Base-by-base conservation (phyloP, 2,888 invertebrate species). In the Drosophila hamatofila region DNA sequence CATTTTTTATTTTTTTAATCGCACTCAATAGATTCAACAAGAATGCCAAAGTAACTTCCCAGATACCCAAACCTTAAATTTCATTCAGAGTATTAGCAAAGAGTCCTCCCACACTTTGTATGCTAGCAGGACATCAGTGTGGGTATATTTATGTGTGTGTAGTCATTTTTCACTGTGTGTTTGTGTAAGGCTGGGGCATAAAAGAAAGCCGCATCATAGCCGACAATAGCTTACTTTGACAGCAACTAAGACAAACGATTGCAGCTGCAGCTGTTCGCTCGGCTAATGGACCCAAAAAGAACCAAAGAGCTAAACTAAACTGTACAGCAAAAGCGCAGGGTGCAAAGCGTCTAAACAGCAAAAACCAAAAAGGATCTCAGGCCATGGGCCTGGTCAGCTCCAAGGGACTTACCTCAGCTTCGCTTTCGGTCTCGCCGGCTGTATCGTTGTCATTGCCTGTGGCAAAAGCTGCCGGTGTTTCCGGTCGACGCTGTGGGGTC, bases 201-300 rank as follows among this genome's bases (percentile, higher is more conserved):
- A 30, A 35, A 66, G 79, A 88, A 86, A 86, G 80, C 83, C 77
- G 69, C 82, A 88, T 83, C 86, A 83, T 75, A 73, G 88, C 92
- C 92, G 92, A 92, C 92, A 92, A 92, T 92, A 90, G 92, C 92
- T 92, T 92, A 92, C 92, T 92, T 92, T 85, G 79, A 89, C 85
- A 89, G 83, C 72, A 30, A 49, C 58, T 25, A 27, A 18, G 30
- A 48, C 11, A 52, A 54, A 21, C 25, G 12, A 9, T 54, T 11
- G n/a, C 5, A 54, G 39, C 33, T 35, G 41, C 66, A 48, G 51
- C 62, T 41, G 23, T 16, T 66, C 49, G 23, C 35, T 56, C 8
- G 39, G 52, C 42, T 30, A 16, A 41, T 48, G 35, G 37, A 37
- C 41, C 54, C 71, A 60, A 39, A 37, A 8, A n/a, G 35, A n/a